Percentiles rank a stretch among this genome's conserved stretches.
phyloP scores from a whole-genome alignment of 2,888 invertebrate genomes.

The Coenonympha arcania region DNA sequence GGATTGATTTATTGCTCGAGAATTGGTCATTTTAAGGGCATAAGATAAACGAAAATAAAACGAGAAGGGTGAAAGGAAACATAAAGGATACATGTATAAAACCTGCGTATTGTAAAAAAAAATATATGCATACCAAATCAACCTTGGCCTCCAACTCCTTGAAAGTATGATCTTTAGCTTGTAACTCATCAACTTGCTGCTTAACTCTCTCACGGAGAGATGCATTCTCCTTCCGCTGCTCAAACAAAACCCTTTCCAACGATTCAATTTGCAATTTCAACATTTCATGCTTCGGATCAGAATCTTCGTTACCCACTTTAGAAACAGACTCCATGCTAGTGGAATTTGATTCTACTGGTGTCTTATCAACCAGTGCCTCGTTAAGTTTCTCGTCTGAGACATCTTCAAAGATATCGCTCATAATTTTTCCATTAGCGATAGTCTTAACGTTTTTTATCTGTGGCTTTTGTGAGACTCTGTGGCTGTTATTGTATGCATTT shows the following conservation, averaged over 20 bases:
- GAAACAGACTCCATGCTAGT: background rate
- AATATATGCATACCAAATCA: conserved; percentile 52
- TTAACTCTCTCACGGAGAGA: conserved; percentile 50
- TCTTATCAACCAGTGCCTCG: conserved; percentile 4
- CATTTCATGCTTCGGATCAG: conserved; percentile 42
- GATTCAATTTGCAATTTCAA: conserved; percentile 53
- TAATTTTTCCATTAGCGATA: conserved; percentile 53
- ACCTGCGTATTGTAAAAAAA: too few relatives aligned
- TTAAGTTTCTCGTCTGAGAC: conserved; percentile 23
- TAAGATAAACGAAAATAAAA: too few relatives aligned
- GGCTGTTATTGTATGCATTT: conserved; percentile 55
- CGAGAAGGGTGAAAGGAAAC: too few relatives aligned
- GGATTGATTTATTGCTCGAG: too few relatives aligned
- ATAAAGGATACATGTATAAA: too few relatives aligned
- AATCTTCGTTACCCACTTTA: conserved; percentile 12
- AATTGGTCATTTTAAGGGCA: too few relatives aligned
- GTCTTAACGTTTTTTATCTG: conserved; percentile 39
- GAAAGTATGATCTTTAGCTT: conserved; percentile 53
- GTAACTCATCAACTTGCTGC: conserved; percentile 54
- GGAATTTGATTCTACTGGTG: background rate
- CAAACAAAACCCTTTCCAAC: conserved; percentile 51
- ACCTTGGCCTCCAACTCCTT: conserved; percentile 69
- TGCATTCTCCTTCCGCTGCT: conserved; percentile 56
- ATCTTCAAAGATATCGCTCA: conserved; percentile 65
- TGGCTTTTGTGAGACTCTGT: conserved; percentile 46